These are phyloP conservation scores for Pomatorhinus ruficollis DNA, from an alignment of 2,113 vertebrate species.

Conservation along the genomic window DNA sequence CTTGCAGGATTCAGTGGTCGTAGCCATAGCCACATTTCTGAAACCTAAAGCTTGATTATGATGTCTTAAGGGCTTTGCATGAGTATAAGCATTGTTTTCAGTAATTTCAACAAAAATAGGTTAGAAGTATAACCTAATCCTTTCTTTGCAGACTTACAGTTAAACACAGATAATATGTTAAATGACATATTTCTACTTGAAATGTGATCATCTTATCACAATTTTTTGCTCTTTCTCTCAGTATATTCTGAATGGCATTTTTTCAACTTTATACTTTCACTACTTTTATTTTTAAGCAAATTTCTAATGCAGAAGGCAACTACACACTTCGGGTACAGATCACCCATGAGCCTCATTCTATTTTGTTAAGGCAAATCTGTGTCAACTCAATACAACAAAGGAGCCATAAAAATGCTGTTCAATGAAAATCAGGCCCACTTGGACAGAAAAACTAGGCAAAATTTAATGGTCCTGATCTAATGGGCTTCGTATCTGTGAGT, in stretches of 20 bases:
- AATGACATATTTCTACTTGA: neutral
- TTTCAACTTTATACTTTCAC: neutral
- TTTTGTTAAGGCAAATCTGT: neutral
- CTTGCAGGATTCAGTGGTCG: neutral
- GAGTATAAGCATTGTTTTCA: neutral
- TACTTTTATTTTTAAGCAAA: neutral
- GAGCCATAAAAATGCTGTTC: neutral
- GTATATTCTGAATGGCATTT: neutral
- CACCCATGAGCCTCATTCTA: neutral
- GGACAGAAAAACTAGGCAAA: neutral
- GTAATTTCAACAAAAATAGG: neutral
- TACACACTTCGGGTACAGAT: neutral
- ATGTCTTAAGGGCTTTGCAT: neutral
- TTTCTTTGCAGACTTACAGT: neutral
- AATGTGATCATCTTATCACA: neutral
- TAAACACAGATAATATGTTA: neutral
- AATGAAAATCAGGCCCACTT: neutral
- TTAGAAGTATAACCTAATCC: neutral
- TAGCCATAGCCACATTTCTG: neutral
- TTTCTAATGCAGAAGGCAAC: neutral
- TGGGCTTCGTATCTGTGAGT: neutral
- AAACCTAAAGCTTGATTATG: neutral
- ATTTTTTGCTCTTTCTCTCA: neutral
- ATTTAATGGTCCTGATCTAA: neutral
- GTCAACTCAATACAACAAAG: neutral